Conservation (phyloP, 2,113 vertebrate genomes). For the Anguilla japonica region DNA sequence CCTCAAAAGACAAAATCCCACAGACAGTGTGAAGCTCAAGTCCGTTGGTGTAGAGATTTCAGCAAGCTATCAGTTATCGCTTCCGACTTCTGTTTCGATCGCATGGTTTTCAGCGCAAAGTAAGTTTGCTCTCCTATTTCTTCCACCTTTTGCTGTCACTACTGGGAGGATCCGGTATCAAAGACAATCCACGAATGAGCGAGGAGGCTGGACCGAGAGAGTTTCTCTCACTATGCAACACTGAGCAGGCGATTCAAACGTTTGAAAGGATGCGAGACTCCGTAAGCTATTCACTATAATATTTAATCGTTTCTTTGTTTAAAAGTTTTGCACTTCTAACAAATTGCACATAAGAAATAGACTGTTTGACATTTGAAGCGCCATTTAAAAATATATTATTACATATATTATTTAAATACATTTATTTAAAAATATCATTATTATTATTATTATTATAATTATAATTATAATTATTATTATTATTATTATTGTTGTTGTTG, state of each 20-base stretch:
- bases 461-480: too few species aligned
- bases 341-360: background rate
- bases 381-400: too few species aligned
- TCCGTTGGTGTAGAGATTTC: conserved; percentile 27
- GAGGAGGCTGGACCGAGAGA: conserved; percentile 27
- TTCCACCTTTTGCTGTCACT: conserved; percentile 32
- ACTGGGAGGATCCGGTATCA: conserved; percentile 56
- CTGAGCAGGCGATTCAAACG: background rate
- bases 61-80: conserved; percentile 19
- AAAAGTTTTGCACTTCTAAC: background rate
- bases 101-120: conserved; percentile 39
- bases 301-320: background rate
- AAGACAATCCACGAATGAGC: conserved; percentile 24
- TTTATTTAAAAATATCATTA: too few species aligned
- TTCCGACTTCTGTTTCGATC: conserved; percentile 25
- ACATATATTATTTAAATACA: too few species aligned
- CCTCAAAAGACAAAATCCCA: background rate
- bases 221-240: background rate
- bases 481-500: too few species aligned
- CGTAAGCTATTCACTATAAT: background rate
- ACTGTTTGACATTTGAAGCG: background rate
- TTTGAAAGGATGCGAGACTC: too few species aligned
- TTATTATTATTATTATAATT: too few species aligned
- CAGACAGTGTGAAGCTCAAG: background rate
- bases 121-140: conserved; percentile 12